A percentile compares a stretch with the other conserved stretches of the same genome.
phyloP scores from a whole-genome alignment of 2,888 invertebrate species.

The Rosalia funebris region DNA sequence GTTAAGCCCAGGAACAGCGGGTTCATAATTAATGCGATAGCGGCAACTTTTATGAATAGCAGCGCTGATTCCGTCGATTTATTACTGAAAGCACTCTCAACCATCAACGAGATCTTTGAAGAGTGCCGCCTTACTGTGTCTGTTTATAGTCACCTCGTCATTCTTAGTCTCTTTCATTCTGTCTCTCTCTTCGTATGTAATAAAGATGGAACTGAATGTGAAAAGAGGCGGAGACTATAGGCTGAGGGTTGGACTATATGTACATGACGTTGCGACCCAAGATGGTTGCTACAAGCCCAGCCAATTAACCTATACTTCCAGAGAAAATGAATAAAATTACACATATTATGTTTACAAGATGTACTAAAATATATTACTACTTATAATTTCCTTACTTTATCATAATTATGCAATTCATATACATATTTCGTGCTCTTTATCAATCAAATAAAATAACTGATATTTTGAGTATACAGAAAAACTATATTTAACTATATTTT shows the following conservation, averaged over 20 bases:
- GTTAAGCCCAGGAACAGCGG: slow-evolving; percentile 54
- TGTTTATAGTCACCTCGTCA: slow-evolving; percentile 56
- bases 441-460: no score
- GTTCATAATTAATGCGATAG: slow-evolving; percentile 63
- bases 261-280: slow-evolving; percentile 68
- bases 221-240: slow-evolving; percentile 64
- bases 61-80: slow-evolving; percentile 63
- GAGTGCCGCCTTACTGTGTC: slow-evolving; percentile 54
- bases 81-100: slow-evolving; percentile 62
- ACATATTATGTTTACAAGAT: no score
- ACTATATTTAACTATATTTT: no score
- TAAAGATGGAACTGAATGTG: slow-evolving; percentile 45
- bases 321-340: no score
- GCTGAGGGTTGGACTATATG: slow-evolving; percentile 67
- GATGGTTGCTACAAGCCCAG: slow-evolving; percentile 64
- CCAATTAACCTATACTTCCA: no score
- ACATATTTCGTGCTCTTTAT: no score
- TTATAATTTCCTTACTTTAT: no score
- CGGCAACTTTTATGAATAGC: slow-evolving; percentile 64
- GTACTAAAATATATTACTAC: no score
- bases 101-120: slow-evolving; percentile 58
- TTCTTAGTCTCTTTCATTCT: slow-evolving; percentile 51
- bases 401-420: no score
- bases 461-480: no score
- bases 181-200: slow-evolving; percentile 53